A percentile compares a stretch with the other conserved stretches of the same genome.
phyloP scores from a whole-genome alignment of 2,797 vertebrate genomes.

The Astyanax mexicanus region DNA sequence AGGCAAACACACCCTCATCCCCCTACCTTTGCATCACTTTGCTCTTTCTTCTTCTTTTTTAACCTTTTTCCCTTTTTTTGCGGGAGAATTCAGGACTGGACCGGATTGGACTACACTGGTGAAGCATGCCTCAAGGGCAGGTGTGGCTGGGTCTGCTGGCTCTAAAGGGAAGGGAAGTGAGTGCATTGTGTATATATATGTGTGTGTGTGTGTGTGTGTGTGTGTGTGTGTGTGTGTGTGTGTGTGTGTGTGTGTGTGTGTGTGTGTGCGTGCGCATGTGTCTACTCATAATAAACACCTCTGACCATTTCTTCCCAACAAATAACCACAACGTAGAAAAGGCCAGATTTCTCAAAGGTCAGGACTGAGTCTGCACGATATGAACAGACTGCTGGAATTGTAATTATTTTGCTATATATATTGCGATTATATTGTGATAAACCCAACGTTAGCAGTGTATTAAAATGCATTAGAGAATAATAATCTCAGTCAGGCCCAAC shows the following conservation, averaged over 20 bases:
- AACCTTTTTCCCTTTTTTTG: conserved; percentile 58
- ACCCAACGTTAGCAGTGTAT: too few relatives aligned
- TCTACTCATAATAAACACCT: conserved; percentile 38
- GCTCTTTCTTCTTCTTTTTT: conserved; percentile 43
- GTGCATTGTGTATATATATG: conserved; percentile 2
- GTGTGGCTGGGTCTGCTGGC: conserved; percentile 54
- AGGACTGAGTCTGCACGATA: background rate
- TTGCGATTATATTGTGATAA: too few relatives aligned
- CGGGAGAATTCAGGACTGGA: conserved; percentile 73
- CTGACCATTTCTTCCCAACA: conserved; percentile 17
- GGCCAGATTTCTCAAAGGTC: background rate
- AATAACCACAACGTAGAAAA: background rate
- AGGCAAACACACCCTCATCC: conserved; percentile 69
- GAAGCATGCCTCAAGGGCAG: conserved; percentile 71
- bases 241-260: too few relatives aligned
- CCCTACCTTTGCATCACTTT: conserved; percentile 49
- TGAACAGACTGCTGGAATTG: background rate
- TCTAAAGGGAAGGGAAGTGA: conserved; percentile 22
- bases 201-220: too few relatives aligned
- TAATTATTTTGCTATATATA: background rate
- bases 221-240: too few relatives aligned
- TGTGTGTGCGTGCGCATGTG: too few relatives aligned
- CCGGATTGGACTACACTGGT: conserved; percentile 75
- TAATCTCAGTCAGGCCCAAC: background rate
- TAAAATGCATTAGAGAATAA: background rate